Conservation (phyloP, 2,888 invertebrate species). For the Hydrotaea diabolus region DNA sequence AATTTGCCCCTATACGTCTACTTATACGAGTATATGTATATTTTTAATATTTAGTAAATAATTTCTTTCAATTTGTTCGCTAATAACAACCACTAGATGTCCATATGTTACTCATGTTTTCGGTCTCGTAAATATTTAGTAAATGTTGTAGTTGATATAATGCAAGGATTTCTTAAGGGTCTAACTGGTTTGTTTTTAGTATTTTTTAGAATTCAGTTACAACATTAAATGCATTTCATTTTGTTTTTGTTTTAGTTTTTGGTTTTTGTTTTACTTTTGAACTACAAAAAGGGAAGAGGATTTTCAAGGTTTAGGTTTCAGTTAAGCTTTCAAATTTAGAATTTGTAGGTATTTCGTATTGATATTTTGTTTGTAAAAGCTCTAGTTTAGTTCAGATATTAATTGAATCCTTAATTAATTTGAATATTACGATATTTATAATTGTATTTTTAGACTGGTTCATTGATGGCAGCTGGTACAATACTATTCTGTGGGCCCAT, state of each 20-base stretch:
- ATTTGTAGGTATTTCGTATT: conserved; percentile 42
- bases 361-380: conserved; percentile 42
- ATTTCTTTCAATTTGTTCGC: conserved; percentile 44
- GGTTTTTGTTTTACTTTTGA: conserved; percentile 29
- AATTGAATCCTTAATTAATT: conserved; percentile 6
- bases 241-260: conserved; percentile 29
- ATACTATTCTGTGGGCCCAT: conserved; percentile 94
- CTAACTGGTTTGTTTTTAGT: conserved; percentile 30
- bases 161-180: conserved; percentile 48
- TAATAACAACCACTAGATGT: conserved; percentile 64
- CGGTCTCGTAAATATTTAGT: conserved; percentile 1
- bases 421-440: background rate
- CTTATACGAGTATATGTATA: background rate
- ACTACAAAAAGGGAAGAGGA: conserved; percentile 47
- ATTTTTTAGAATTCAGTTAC: conserved; percentile 63
- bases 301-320: conserved; percentile 9
- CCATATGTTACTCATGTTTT: conserved; percentile 34
- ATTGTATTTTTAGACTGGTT: conserved; percentile 84
- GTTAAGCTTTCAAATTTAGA: conserved; percentile 57
- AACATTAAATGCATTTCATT: conserved; percentile 64
- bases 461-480: conserved; percentile 89
- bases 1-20: too few species aligned
- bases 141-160: background rate
- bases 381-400: conserved; percentile 43
- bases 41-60: conserved; percentile 17